A percentile compares a stretch with the other conserved stretches of the same genome.
Conservation (phyloP, 2,113 vertebrate species). For the Apodemus sylvaticus region DNA sequence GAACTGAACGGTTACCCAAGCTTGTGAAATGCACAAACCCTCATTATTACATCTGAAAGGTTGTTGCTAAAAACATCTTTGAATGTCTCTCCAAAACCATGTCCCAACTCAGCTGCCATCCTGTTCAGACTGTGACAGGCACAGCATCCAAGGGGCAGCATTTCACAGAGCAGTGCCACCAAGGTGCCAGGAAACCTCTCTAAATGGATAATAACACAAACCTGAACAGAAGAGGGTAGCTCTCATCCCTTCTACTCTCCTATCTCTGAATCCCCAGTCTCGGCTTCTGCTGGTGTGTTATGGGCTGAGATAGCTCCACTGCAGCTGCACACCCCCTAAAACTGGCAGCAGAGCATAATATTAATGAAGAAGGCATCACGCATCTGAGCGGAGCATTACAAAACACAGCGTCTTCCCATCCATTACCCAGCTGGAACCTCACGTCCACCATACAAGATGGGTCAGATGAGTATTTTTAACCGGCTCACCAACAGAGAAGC, state of each 20-base stretch:
- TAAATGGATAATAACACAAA: not conserved
- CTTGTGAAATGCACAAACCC: slow-evolving; percentile 14
- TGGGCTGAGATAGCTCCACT: slow-evolving; percentile 15
- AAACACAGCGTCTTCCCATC: slow-evolving; percentile 12
- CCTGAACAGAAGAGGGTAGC: not conserved
- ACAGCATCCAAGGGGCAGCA: slow-evolving; percentile 55
- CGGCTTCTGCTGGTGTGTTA: not conserved
- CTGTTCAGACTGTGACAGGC: not conserved
- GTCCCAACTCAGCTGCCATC: not conserved
- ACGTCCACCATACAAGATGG: not conserved
- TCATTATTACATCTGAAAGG: slow-evolving; percentile 58
- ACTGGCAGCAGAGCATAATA: not conserved
- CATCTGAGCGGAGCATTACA: not conserved
- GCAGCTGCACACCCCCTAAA: not conserved
- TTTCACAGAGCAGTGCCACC: slow-evolving; percentile 12
- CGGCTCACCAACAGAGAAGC: not conserved
- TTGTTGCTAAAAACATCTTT: slow-evolving; percentile 46
- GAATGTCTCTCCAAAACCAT: not conserved
- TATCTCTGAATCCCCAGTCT: slow-evolving; percentile 44
- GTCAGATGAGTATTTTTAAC: not conserved
- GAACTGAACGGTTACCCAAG: not conserved
- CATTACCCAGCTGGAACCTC: not conserved
- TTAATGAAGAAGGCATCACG: slow-evolving; percentile 13
- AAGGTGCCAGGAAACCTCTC: not conserved
- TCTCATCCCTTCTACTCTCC: not conserved